phyloP scores from a whole-genome alignment of 2,113 vertebrate genomes.

The Mus spicilegus region DNA sequence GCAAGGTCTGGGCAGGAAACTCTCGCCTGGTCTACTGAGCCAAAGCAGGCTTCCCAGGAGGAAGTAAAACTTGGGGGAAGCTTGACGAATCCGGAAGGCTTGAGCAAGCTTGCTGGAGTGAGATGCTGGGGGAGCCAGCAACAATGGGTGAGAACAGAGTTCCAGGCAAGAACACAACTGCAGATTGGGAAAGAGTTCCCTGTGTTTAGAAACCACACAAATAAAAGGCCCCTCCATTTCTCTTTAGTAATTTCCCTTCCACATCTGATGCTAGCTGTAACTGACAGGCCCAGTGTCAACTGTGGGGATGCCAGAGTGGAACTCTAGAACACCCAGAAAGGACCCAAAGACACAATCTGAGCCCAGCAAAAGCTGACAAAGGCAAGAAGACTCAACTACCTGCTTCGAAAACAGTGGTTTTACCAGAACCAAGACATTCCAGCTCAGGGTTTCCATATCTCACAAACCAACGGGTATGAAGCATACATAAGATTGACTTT shows the following conservation, averaged over 20 bases:
- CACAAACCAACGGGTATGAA: slow-evolving; percentile 55
- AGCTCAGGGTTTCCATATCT: background rate
- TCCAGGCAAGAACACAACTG: background rate
- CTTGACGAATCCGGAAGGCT: background rate
- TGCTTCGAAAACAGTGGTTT: slow-evolving; percentile 23
- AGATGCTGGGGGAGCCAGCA: background rate
- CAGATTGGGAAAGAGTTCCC: background rate
- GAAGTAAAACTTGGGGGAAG: background rate
- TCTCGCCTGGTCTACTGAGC: too few relatives aligned
- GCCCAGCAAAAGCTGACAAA: background rate
- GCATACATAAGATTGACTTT: background rate
- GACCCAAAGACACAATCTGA: background rate
- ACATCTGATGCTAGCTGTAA: background rate
- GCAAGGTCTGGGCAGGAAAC: background rate
- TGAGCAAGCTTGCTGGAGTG: background rate
- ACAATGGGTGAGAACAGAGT: too few relatives aligned
- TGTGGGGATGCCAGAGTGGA: background rate
- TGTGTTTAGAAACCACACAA: background rate
- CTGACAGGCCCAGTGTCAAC: background rate
- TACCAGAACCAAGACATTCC: slow-evolving; percentile 1
- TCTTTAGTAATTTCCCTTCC: slow-evolving; percentile 52
- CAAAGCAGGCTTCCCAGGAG: background rate
- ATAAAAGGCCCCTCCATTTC: background rate
- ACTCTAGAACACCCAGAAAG: background rate
- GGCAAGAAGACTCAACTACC: background rate